Conservation (phyloP, 2,888 invertebrate species). For the Amorpha juglandis region DNA sequence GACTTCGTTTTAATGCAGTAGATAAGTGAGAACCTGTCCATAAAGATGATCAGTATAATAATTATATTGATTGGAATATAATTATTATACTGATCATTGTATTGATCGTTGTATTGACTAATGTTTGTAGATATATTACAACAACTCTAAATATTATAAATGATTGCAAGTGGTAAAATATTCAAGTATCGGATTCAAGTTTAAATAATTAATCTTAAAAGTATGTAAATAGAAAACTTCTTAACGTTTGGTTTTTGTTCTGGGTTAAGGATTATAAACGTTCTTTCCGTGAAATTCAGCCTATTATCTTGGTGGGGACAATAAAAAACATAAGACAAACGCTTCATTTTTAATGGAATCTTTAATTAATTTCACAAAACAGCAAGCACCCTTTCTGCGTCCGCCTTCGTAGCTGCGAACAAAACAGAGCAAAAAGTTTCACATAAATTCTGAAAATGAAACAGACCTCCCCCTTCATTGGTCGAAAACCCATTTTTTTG, state of each 20-base stretch:
- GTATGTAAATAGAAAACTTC: neutral
- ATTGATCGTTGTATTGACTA: too few relatives aligned
- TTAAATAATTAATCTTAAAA: too few relatives aligned
- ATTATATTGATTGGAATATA: too few relatives aligned
- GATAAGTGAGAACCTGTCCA: too few relatives aligned
- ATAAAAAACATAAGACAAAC: conserved; percentile 34
- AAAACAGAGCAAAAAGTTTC: conserved; percentile 51
- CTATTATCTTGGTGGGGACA: conserved; percentile 27
- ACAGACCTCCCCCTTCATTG: conserved; percentile 45
- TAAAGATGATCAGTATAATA: too few relatives aligned
- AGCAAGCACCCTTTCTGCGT: conserved; percentile 32
- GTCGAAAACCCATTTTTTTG: conserved; percentile 57
- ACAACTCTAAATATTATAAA: too few relatives aligned
- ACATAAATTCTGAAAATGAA: conserved; percentile 53
- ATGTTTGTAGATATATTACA: too few relatives aligned
- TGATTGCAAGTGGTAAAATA: neutral
- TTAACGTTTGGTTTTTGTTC: neutral
- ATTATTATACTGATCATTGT: too few relatives aligned
- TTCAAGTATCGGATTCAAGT: neutral
- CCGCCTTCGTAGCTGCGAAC: conserved; percentile 43
- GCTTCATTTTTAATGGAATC: conserved; percentile 38
- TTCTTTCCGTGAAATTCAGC: conserved; percentile 15
- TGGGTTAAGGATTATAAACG: neutral
- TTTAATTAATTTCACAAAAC: conserved; percentile 37
- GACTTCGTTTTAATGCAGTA: too few relatives aligned